Percentiles rank a stretch among this genome's conserved stretches.
Conservation (phyloP, 2,113 vertebrate species). For the Antennarius striatus region DNA sequence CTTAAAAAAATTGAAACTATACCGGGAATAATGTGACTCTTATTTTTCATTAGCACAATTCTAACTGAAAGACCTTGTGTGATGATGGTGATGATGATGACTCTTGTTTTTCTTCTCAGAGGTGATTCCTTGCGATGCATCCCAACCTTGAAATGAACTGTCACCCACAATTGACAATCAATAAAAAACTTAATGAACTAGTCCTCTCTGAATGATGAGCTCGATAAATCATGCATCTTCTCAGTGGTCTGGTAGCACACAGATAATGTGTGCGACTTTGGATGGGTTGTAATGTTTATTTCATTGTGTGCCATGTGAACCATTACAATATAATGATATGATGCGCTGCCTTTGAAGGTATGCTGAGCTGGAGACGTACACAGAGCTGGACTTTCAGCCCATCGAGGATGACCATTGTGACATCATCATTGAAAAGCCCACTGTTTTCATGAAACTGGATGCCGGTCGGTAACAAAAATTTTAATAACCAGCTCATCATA, state of each 20-base stretch:
- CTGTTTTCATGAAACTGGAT: constrained; percentile 97
- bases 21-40: too few species aligned
- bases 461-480: constrained; percentile 81
- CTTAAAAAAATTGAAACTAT: too few species aligned
- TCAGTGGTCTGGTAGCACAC: not conserved
- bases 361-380: constrained; percentile 91
- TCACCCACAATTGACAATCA: not conserved
- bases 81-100: too few species aligned
- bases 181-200: not conserved
- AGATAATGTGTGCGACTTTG: too few species aligned
- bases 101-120: not conserved
- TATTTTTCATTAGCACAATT: too few species aligned
- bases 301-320: not conserved
- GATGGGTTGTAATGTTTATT: not conserved
- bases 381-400: constrained; percentile 84
- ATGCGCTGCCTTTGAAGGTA: constrained; percentile 81
- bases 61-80: too few species aligned
- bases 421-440: constrained; percentile 87
- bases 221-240: not conserved
- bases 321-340: not conserved
- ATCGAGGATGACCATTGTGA: constrained; percentile 87
- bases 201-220: not conserved
- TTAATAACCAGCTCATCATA: not conserved
- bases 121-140: not conserved
- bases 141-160: not conserved